Evolutionary conservation across 2,113 vertebrate species (phyloP).

Genomic region (Cheirogaleus medius): DNA sequence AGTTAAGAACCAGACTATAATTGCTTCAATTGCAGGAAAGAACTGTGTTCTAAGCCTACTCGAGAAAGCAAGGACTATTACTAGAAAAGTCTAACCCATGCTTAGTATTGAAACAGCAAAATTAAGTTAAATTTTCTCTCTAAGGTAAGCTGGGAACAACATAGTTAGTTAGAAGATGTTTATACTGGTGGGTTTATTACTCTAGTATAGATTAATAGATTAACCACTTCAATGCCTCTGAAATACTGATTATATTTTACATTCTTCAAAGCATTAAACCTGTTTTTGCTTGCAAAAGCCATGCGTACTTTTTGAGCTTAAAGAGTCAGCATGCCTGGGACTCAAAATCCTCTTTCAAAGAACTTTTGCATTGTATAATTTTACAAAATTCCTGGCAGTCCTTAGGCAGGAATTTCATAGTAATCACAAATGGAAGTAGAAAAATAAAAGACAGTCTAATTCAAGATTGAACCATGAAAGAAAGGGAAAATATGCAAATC

Average conservation of each 20-base stretch:
- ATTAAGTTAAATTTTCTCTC: constrained; percentile 12
- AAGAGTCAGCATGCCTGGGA: not conserved
- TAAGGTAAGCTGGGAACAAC: constrained; percentile 14
- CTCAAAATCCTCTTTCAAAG: constrained; percentile 71
- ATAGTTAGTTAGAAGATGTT: not conserved
- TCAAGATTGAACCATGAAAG: not conserved
- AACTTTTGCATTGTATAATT: not conserved
- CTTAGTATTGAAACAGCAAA: not conserved
- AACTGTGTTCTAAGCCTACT: not conserved
- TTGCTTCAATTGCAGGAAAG: not conserved
- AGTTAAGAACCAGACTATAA: not conserved
- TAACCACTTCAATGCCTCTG: constrained; percentile 53
- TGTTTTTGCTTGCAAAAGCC: constrained; percentile 65
- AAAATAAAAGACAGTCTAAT: constrained; percentile 41
- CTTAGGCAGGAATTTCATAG: constrained; percentile 42
- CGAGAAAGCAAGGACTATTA: not conserved
- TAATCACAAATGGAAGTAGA: constrained; percentile 24
- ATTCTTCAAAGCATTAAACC: constrained; percentile 47
- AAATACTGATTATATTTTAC: constrained; percentile 63
- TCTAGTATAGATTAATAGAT: constrained; percentile 40
- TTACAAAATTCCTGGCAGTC: constrained; percentile 26
- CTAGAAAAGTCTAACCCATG: not conserved
- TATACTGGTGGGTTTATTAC: constrained; percentile 32
- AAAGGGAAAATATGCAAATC: constrained; percentile 34
- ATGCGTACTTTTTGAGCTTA: constrained; percentile 37